These are phyloP conservation scores for Candoia aspera DNA, from an alignment of 2,113 vertebrate species.

Conservation along the genomic window DNA sequence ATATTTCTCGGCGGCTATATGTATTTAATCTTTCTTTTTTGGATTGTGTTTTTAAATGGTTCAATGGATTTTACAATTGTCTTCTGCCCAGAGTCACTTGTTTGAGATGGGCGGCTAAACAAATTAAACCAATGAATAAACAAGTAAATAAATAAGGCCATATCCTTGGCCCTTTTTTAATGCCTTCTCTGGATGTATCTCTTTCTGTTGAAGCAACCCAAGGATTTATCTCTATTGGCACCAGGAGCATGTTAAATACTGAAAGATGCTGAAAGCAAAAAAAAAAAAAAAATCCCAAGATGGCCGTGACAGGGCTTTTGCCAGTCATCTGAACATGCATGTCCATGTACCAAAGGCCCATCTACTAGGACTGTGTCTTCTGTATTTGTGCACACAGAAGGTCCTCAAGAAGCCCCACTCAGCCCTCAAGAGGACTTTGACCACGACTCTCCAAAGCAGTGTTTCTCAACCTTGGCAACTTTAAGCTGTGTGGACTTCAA, in stretches of 20 bases:
- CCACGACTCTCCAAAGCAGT: background rate
- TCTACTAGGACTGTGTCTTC: background rate
- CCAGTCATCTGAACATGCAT: background rate
- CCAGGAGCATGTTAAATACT: background rate
- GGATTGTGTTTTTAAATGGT: too few species aligned
- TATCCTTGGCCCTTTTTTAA: too few species aligned
- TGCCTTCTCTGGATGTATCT: background rate
- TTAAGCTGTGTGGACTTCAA: too few species aligned
- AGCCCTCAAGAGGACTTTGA: background rate
- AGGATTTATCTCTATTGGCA: background rate
- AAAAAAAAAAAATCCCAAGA: background rate
- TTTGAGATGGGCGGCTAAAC: too few species aligned
- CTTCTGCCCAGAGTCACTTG: too few species aligned
- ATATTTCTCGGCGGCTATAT: too few species aligned
- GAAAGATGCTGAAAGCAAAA: background rate
- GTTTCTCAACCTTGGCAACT: too few species aligned
- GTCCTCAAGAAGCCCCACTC: background rate
- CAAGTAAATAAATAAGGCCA: too few species aligned
- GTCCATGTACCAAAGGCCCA: background rate
- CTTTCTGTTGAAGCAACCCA: background rate
- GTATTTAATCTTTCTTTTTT: too few species aligned
- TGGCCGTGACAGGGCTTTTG: background rate
- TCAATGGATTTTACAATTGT: too few species aligned
- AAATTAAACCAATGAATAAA: too few species aligned
- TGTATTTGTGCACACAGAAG: background rate